Evolutionary conservation across 2,888 invertebrate genomes (phyloP).

Genomic region (Helicoverpa assulta): DNA sequence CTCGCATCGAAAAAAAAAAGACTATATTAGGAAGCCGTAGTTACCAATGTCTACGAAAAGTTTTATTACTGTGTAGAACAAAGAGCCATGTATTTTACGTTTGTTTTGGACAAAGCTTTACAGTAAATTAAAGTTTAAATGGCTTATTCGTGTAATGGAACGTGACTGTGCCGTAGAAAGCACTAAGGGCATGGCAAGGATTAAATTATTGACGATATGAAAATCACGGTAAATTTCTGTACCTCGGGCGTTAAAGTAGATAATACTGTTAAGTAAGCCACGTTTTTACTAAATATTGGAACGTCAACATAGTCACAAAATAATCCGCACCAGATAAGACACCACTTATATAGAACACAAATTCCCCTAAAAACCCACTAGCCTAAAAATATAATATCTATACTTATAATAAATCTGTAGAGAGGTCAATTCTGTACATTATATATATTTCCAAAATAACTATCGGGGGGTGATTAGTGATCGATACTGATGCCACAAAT

Average conservation of each 20-base stretch:
- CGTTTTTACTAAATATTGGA: not conserved
- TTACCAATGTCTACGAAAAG: constrained; percentile 29
- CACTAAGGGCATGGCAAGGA: not conserved
- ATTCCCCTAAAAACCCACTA: not conserved
- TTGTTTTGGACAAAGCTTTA: constrained; percentile 12
- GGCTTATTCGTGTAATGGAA: constrained; percentile 20
- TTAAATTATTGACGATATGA: not conserved
- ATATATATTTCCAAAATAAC: too few relatives aligned
- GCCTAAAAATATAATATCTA: constrained; percentile 4
- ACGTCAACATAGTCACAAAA: not conserved
- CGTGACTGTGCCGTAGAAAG: constrained; percentile 14
- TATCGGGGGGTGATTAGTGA: too few relatives aligned
- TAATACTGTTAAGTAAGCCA: not conserved
- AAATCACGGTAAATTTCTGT: too few relatives aligned
- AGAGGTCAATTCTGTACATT: too few relatives aligned
- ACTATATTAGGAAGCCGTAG: constrained; percentile 38
- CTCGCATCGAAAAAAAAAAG: constrained; percentile 33
- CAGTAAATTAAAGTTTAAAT: constrained; percentile 32
- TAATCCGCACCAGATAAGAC: not conserved
- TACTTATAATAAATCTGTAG: too few relatives aligned
- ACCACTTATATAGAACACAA: constrained; percentile 10
- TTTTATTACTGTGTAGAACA: constrained; percentile 43
- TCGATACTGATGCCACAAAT: too few relatives aligned
- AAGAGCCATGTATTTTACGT: constrained; percentile 27
- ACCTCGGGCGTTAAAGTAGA: not conserved